Percentiles rank a stretch among this genome's conserved stretches.
phyloP scores from a whole-genome alignment of 2,888 invertebrate species.

The Andrena flavipes region DNA sequence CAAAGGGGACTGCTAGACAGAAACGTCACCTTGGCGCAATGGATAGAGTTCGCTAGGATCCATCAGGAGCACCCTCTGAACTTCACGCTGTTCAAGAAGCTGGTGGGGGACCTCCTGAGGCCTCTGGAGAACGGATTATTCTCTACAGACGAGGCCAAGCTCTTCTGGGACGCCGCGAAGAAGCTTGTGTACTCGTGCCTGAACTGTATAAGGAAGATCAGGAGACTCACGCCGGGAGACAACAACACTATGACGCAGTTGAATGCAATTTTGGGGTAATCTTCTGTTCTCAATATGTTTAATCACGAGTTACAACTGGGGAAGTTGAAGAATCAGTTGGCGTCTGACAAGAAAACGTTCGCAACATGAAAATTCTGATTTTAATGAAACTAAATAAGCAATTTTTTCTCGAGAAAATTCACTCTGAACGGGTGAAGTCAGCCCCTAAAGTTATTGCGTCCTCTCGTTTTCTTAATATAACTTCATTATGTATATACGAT shows the following conservation, averaged over 20 bases:
- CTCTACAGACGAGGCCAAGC: slow-evolving; percentile 88
- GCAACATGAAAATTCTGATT: too few relatives aligned
- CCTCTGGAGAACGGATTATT: slow-evolving; percentile 88
- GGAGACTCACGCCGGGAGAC: slow-evolving; percentile 90
- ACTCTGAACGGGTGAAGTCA: too few relatives aligned
- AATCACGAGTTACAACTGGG: too few relatives aligned
- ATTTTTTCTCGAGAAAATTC: too few relatives aligned
- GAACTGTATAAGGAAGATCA: slow-evolving; percentile 90
- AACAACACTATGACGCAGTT: slow-evolving; percentile 90
- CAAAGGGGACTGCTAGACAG: slow-evolving; percentile 93
- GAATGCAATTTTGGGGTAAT: slow-evolving; percentile 88
- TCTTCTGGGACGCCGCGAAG: slow-evolving; percentile 93
- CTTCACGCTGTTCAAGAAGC: slow-evolving; percentile 91
- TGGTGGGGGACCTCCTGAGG: slow-evolving; percentile 90
- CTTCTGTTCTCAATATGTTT: not conserved
- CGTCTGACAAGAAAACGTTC: too few relatives aligned
- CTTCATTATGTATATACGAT: not conserved
- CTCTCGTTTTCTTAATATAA: too few relatives aligned
- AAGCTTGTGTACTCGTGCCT: slow-evolving; percentile 92
- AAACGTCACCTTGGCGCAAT: slow-evolving; percentile 91
- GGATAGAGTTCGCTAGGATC: slow-evolving; percentile 91
- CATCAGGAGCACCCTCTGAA: slow-evolving; percentile 94
- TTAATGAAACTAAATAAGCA: too few relatives aligned
- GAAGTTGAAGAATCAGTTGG: too few relatives aligned
- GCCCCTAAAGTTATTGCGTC: too few relatives aligned